Conservation (phyloP, 2,888 invertebrate genomes). For the Trichogramma evanescens region DNA sequence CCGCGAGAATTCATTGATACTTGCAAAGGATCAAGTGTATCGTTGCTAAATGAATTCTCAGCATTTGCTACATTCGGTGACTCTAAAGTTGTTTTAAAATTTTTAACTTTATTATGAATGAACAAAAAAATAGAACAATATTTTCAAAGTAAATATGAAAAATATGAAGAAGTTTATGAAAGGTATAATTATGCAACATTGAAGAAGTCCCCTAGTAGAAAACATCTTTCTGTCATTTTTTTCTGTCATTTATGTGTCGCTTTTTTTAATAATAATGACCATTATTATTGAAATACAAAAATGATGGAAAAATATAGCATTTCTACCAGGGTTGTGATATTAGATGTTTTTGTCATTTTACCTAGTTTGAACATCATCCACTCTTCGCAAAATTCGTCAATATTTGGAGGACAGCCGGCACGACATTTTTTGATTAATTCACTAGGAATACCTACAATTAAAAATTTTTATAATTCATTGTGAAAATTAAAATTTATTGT, state of each 20-base stretch:
- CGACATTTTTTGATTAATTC: slow-evolving; percentile 31
- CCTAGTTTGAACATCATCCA: slow-evolving; percentile 26
- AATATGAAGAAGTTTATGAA: no score
- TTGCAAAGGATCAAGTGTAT: slow-evolving; percentile 17
- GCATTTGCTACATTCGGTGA: neutral
- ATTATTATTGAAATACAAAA: neutral
- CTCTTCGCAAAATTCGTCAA: slow-evolving; percentile 31
- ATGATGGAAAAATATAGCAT: neutral
- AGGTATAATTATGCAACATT: no score
- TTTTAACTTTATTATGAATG: neutral
- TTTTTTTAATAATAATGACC: neutral
- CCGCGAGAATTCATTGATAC: slow-evolving; percentile 33
- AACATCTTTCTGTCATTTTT: neutral
- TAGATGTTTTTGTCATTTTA: neutral
- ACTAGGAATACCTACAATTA: slow-evolving; percentile 29
- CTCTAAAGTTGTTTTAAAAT: slow-evolving; percentile 1
- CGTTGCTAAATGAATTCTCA: neutral
- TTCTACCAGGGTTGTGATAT: neutral
- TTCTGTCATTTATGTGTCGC: neutral
- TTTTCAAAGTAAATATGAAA: neutral
- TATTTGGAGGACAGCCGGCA: slow-evolving; percentile 35
- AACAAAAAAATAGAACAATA: neutral
- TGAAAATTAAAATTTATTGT: neutral
- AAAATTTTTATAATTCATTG: neutral
- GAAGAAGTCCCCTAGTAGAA: neutral